Evolutionary conservation across 2,888 invertebrate genomes (phyloP).

Genomic region (Formica aserva): DNA sequence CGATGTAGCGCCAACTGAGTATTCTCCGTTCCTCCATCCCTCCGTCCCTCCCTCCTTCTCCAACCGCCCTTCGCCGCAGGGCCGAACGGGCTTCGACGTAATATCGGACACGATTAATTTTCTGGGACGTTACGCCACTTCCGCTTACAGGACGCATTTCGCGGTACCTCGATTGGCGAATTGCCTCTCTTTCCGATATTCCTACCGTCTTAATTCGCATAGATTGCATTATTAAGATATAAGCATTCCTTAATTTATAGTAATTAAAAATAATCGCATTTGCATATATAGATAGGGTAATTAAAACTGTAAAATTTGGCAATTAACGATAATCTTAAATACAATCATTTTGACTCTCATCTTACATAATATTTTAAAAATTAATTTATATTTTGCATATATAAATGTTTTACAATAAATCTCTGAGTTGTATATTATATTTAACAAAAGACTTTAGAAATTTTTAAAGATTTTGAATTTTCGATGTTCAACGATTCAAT

Average conservation of each 20-base stretch:
- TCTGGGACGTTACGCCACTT: slow-evolving; percentile 82
- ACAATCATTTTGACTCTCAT: background rate
- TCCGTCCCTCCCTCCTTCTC: slow-evolving; percentile 42
- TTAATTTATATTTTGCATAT: background rate
- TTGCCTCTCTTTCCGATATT: slow-evolving; percentile 21
- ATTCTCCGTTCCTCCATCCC: slow-evolving; percentile 36
- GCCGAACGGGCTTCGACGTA: slow-evolving; percentile 57
- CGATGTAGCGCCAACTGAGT: slow-evolving; percentile 51
- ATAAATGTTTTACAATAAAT: background rate
- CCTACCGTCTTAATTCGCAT: slow-evolving; percentile 60
- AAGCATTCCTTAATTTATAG: background rate
- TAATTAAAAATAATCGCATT: slow-evolving; percentile 13
- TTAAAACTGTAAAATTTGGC: background rate
- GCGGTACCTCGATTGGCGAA: slow-evolving; percentile 59
- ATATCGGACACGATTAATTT: slow-evolving; percentile 84
- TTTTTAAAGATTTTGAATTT: background rate
- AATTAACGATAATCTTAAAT: slow-evolving; percentile 10
- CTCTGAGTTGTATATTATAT: background rate
- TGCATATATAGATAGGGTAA: background rate
- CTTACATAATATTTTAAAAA: background rate
- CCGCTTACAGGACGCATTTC: slow-evolving; percentile 55
- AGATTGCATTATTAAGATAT: slow-evolving; percentile 31
- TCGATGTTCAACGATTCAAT: background rate
- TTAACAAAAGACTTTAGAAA: background rate
- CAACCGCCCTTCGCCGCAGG: slow-evolving; percentile 32